A percentile compares a stretch with the other conserved stretches of the same genome.
phyloP scores from a whole-genome alignment of 2,888 invertebrate genomes.

The Zaprionus obscuricornis region DNA sequence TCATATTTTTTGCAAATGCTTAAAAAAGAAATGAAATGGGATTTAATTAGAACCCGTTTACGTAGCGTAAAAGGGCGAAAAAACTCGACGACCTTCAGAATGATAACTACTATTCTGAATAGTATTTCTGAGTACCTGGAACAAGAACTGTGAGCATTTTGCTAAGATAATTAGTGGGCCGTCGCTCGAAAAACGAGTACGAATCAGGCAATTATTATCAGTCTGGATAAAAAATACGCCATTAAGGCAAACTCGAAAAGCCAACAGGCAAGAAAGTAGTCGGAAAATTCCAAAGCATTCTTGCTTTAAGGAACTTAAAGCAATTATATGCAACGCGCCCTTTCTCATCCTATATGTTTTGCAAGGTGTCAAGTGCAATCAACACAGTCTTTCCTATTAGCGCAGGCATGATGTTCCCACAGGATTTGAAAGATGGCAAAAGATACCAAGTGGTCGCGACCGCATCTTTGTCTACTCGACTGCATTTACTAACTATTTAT shows the following conservation, averaged over 20 bases:
- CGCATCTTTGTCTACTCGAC: conserved; percentile 39
- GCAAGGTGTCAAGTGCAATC: conserved; percentile 43
- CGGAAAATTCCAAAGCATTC: conserved; percentile 19
- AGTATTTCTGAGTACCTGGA: too few relatives aligned
- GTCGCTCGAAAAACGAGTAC: conserved; percentile 4
- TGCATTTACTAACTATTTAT: conserved; percentile 68
- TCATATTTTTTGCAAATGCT: conserved; percentile 15
- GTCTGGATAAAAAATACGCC: not conserved
- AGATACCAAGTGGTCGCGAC: conserved; percentile 16
- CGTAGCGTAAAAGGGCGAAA: conserved; percentile 3
- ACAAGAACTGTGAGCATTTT: not conserved
- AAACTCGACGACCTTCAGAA: conserved; percentile 33
- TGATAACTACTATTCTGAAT: not conserved
- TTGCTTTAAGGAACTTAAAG: conserved; percentile 48
- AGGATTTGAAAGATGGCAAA: not conserved
- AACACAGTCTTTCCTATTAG: not conserved
- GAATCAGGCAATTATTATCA: not conserved
- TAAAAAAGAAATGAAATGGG: conserved; percentile 41
- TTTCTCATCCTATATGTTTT: conserved; percentile 38
- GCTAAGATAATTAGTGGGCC: not conserved
- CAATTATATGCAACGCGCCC: conserved; percentile 21
- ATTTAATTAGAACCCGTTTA: conserved; percentile 74
- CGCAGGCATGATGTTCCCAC: not conserved
- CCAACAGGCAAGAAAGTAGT: not conserved
- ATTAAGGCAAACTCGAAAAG: too few relatives aligned